phyloP scores from a whole-genome alignment of 2,113 vertebrate genomes.

The Asarcornis scutulata region DNA sequence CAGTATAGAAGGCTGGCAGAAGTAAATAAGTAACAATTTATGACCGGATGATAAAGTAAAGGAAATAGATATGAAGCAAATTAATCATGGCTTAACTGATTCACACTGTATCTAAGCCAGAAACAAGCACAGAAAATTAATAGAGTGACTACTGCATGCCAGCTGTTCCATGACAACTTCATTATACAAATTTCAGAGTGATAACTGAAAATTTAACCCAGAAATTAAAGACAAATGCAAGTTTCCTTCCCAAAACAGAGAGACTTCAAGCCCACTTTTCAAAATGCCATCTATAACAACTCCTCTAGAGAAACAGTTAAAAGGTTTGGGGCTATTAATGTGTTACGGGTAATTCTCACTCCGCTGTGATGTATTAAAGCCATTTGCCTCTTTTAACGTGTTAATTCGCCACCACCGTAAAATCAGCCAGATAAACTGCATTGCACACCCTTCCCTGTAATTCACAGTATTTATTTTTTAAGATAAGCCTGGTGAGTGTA shows the following conservation, averaged over 20 bases:
- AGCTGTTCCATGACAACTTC: conserved; percentile 31
- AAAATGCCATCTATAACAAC: conserved; percentile 15
- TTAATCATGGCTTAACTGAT: conserved; percentile 8
- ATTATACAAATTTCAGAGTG: conserved; percentile 14
- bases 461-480: conserved; percentile 42
- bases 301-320: not conserved
- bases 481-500: conserved; percentile 13
- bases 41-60: not conserved
- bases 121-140: conserved; percentile 11
- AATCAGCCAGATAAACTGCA: conserved; percentile 4
- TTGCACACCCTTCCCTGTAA: conserved; percentile 6
- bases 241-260: conserved; percentile 12
- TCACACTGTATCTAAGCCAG: not conserved
- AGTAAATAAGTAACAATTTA: not conserved
- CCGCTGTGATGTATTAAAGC: not conserved
- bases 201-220: not conserved
- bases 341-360: not conserved
- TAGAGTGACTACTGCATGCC: not conserved
- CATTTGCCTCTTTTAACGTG: conserved; percentile 14
- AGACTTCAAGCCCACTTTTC: not conserved
- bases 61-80: not conserved
- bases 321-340: conserved; percentile 20
- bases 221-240: not conserved
- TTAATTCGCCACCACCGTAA: not conserved
- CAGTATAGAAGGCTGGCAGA: not conserved